These are phyloP conservation scores for Pantelozetes paolii DNA, from an alignment of 2,888 invertebrate species.

Conservation along the genomic window DNA sequence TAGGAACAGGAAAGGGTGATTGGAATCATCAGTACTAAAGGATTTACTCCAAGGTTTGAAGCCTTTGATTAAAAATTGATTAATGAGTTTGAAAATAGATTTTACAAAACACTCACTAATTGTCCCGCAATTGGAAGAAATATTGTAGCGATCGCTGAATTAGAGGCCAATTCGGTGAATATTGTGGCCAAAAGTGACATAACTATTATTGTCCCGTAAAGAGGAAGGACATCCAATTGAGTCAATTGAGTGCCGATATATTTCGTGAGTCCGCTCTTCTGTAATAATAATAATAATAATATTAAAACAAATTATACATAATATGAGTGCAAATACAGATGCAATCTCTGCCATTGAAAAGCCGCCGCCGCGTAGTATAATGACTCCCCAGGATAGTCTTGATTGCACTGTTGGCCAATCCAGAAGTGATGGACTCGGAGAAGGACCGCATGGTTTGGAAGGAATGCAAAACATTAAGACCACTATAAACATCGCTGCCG, in stretches of 20 bases:
- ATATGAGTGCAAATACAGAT: too few relatives aligned
- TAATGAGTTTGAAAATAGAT: not conserved
- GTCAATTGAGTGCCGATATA: conserved; percentile 68
- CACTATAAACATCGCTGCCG: conserved; percentile 50
- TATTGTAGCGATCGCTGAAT: conserved; percentile 82
- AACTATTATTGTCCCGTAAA: conserved; percentile 65
- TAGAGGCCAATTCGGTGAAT: conserved; percentile 81
- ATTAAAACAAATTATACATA: not conserved
- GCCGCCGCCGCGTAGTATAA: conserved; percentile 63
- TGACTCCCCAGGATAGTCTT: conserved; percentile 52
- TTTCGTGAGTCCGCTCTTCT: conserved; percentile 66
- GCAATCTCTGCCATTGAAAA: conserved; percentile 85
- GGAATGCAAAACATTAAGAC: conserved; percentile 51
- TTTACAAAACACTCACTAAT: conserved; percentile 51
- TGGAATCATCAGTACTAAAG: conserved; percentile 81
- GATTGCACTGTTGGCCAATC: conserved; percentile 51
- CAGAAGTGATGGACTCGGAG: conserved; percentile 48
- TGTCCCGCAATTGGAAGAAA: conserved; percentile 75
- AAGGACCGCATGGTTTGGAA: conserved; percentile 43
- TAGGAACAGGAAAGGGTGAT: conserved; percentile 81
- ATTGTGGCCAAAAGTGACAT: conserved; percentile 72
- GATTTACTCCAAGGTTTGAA: conserved; percentile 67
- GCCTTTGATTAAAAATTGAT: conserved; percentile 57
- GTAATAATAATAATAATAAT: not conserved
- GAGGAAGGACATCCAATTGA: conserved; percentile 63